Evolutionary conservation across 2,113 vertebrate genomes (phyloP), one percentile per base, ranked within the genome.

Genomic region (Donacobius atricapilla): DNA sequence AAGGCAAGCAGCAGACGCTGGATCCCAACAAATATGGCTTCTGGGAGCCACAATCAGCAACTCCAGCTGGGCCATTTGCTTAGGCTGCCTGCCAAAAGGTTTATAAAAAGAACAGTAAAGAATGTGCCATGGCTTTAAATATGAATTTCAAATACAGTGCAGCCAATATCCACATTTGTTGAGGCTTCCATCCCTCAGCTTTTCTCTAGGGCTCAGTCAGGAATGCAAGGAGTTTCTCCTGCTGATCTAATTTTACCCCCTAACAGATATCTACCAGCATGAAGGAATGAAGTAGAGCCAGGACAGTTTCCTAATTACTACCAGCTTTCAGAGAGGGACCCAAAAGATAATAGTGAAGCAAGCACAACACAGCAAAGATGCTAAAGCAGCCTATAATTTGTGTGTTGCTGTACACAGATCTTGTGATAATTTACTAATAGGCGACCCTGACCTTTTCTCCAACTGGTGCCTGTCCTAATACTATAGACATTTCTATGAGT

Each of bases 21-120:
- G 60, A 81, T 90, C 93, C 66, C 92, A 75, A 92, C 71, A 86
- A 90, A 93, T 75, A 92, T 5, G 79, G 90, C 88, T 96, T 75
- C 93, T 91, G 90, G 75, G 76, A 96, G 85, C 90, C 91, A 88
- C 92, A 61, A 50, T 93, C 87, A 81, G 93, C 31, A 90, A 44
- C 85, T 93, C 94, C 95, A 94, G 92, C 96, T 96, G 92, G 94
- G 90, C 94, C 95, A 96, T 96, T 96, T 95, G 90, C 85, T 96
- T 94, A 88, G 92, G 94, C 86, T 90, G 84, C 80, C 76, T 93
- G 94, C 96, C 96, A 96, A 64, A 92, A 83, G 60, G 53, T 81
- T 96, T 96, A 93, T 95, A 94, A 96, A 96, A 96, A 94, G 90
- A 94, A 95, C 93, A 71, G 88, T 89, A 86, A 94, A 94, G 93